Conservation (phyloP, 2,113 vertebrate genomes). For the Anolis sagrei region DNA sequence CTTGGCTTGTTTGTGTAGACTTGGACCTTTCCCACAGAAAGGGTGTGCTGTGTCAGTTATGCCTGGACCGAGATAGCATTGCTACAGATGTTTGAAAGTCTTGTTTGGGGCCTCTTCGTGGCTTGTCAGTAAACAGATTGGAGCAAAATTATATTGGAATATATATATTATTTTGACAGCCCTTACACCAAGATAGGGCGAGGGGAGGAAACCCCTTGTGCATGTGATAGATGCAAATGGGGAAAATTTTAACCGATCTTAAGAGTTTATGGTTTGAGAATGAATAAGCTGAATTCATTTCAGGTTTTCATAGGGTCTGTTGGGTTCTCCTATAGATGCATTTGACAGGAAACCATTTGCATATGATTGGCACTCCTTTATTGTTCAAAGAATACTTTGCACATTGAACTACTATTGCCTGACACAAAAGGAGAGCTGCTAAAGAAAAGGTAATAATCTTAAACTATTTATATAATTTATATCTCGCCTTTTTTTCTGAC, state of each 20-base stretch:
- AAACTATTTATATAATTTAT: too few species aligned
- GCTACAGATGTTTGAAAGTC: constrained; percentile 46
- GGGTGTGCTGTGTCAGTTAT: constrained; percentile 51
- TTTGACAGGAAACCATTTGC: too few species aligned
- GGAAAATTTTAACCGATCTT: neutral
- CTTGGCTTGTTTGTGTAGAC: neutral
- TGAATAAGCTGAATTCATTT: neutral
- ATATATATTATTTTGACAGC: neutral
- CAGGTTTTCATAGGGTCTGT: neutral
- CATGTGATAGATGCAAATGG: neutral
- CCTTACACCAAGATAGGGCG: neutral
- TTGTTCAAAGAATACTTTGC: neutral
- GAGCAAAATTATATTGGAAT: constrained; percentile 30
- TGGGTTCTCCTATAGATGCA: neutral
- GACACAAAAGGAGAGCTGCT: neutral
- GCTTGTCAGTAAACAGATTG: constrained; percentile 52
- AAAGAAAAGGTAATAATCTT: neutral
- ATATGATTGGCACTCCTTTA: neutral
- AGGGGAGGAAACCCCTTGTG: neutral
- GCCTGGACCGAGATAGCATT: constrained; percentile 30
- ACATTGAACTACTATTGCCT: neutral
- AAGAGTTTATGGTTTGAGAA: neutral
- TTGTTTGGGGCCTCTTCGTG: constrained; percentile 1
- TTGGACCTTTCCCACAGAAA: constrained; percentile 17
- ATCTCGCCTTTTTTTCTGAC: too few species aligned